Evolutionary conservation across 2,888 invertebrate species (phyloP).

Genomic region (Norana najaformis): DNA sequence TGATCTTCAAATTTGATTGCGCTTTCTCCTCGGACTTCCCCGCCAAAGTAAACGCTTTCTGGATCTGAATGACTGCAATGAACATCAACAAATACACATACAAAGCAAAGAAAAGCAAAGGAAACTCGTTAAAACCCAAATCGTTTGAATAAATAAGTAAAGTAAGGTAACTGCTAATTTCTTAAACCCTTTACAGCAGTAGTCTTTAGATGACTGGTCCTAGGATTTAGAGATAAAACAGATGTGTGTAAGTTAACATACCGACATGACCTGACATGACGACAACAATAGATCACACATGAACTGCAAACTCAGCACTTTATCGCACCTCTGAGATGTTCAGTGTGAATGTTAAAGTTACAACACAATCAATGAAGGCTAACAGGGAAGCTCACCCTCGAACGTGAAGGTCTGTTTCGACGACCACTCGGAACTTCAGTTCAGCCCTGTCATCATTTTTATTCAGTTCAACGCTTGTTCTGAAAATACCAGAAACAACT

Average conservation of each 20-base stretch:
- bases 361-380: no score
- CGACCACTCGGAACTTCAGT: conserved; percentile 22
- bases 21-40: conserved; percentile 80
- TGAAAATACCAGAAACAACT: conserved; percentile 20
- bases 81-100: not conserved
- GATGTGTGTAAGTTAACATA: no score
- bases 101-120: no score
- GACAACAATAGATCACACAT: no score
- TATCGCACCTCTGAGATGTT: not conserved
- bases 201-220: no score
- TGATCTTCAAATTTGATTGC: conserved; percentile 80
- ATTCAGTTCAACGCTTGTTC: conserved; percentile 32
- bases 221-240: no score
- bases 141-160: no score
- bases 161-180: no score
- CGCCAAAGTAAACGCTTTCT: conserved; percentile 85
- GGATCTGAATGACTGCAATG: conserved; percentile 62
- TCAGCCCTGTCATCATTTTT: not conserved
- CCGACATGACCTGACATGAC: no score
- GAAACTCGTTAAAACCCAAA: not conserved
- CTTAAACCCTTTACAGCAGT: no score
- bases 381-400: conserved; percentile 24
- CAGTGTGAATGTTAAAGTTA: not conserved
- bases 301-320: no score
- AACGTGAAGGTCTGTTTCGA: conserved; percentile 29